Base-by-base conservation (phyloP, 2,113 vertebrate genomes). In the Aphyosemion australe region DNA sequence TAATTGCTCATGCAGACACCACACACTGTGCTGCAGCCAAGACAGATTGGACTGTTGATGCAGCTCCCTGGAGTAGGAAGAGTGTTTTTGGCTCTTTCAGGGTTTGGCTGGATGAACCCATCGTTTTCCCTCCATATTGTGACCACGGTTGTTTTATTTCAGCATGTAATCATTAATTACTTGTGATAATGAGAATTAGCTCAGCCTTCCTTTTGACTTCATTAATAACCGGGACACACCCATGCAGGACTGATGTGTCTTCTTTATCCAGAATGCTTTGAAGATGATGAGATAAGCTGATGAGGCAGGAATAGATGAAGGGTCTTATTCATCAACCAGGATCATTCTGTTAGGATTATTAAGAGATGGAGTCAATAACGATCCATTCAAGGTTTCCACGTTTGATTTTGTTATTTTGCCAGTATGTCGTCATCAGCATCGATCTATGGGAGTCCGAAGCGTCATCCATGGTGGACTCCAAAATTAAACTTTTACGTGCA, bases 91-190 rank as follows among this genome's bases (percentile, higher is more conserved):
- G 63, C 61, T 75, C 69, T 68, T 64, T 7, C 57, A 45, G 53
- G 45, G 54, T 69, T 67, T 66, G 69, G 67, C 72, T 77, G 48
- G 69, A 62, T 69, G 21, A 57, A 70, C 42, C 16, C 43, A 45
- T 54, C 76, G 65, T 78, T 83, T 70, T 77, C 69, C 15, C 55
- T 66, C 19, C 51, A 65, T n/a, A 74, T 62, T 65, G 73, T 71
- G 64, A 56, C 71, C 69, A 51, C 69, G 65, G 72, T 67, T 73
- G 63, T 82, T 73, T 87, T 89, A 90, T 86, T 85, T 72, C 70
- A 19, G 47, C 61, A 61, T 72, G 76, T 78, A 78, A 77, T 46
- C 65, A 74, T 86, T 90, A 91, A 92, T 92, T 85, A 90, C 88
- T 80, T 88, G 87, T 90, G 70, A 74, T 81, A 58, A 78, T 68